Percentiles rank a stretch among this genome's conserved stretches.
Conservation (phyloP, 2,797 vertebrate species). For the Tragopan temminckii region DNA sequence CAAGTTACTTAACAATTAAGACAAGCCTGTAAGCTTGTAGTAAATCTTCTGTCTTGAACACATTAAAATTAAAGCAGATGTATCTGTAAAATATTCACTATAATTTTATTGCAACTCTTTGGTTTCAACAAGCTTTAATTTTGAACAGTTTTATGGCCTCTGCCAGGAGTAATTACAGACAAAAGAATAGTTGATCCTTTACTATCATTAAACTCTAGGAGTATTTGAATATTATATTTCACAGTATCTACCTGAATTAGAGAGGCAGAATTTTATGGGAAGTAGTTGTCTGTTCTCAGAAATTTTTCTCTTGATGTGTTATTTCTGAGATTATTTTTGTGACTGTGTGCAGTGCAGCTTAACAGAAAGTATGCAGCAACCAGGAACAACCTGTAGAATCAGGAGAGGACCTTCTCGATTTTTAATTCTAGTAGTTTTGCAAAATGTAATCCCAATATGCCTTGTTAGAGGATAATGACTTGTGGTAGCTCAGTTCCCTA, state of each 20-base stretch:
- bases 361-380: background rate
- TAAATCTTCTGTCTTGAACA: background rate
- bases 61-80: background rate
- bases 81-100: background rate
- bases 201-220: background rate
- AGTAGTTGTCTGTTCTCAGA: background rate
- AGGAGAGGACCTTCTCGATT: background rate
- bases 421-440: background rate
- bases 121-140: background rate
- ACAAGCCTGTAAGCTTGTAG: background rate
- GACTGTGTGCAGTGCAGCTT: background rate
- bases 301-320: background rate
- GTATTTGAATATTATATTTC: background rate
- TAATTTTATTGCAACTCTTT: background rate
- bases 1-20: background rate
- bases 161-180: background rate
- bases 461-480: background rate
- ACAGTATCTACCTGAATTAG: background rate
- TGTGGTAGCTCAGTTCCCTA: background rate
- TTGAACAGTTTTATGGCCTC: accelerated
- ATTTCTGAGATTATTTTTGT: background rate
- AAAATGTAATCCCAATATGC: background rate
- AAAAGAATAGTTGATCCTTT: background rate
- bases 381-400: background rate
- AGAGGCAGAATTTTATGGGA: background rate